Evolutionary conservation across 2,888 invertebrate species (phyloP).

Genomic region (Augiades crinisus): DNA sequence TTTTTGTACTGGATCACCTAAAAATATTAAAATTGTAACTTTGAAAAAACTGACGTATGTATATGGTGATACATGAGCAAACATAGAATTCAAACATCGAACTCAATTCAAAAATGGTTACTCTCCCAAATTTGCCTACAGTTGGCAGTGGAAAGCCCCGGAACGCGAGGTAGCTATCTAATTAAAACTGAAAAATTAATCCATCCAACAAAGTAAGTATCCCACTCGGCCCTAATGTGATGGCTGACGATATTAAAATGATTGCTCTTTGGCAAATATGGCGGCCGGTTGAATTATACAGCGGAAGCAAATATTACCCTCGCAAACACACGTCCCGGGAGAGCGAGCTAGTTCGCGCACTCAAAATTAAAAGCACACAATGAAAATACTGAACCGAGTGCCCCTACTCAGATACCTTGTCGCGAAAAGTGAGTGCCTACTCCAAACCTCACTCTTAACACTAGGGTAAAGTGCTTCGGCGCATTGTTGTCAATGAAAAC

Average conservation of each 20-base stretch:
- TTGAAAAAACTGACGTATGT: too few species aligned
- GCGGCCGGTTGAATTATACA: slow-evolving; percentile 84
- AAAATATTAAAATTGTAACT: too few species aligned
- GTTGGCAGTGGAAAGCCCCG: slow-evolving; percentile 24
- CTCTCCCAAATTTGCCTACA: slow-evolving; percentile 15
- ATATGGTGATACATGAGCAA: too few species aligned
- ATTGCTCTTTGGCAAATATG: slow-evolving; percentile 84
- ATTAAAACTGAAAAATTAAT: slow-evolving; percentile 73
- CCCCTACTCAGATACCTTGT: slow-evolving; percentile 74
- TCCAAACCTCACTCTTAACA: slow-evolving; percentile 72
- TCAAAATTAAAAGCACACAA: slow-evolving; percentile 85
- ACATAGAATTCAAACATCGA: slow-evolving; percentile 9
- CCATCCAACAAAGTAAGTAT: slow-evolving; percentile 65
- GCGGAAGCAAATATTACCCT: slow-evolving; percentile 83
- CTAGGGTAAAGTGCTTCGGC: slow-evolving; percentile 53
- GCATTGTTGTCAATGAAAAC: slow-evolving; percentile 80
- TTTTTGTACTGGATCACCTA: too few species aligned
- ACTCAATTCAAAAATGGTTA: slow-evolving; percentile 21
- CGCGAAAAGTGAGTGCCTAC: slow-evolving; percentile 77
- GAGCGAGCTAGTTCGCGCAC: slow-evolving; percentile 83
- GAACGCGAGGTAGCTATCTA: slow-evolving; percentile 35
- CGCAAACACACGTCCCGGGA: slow-evolving; percentile 81
- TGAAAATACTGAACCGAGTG: slow-evolving; percentile 79
- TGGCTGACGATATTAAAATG: slow-evolving; percentile 83
- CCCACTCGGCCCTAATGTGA: slow-evolving; percentile 74